Evolutionary conservation across 2,113 vertebrate species (phyloP).

Genomic region (Pimephales promelas): DNA sequence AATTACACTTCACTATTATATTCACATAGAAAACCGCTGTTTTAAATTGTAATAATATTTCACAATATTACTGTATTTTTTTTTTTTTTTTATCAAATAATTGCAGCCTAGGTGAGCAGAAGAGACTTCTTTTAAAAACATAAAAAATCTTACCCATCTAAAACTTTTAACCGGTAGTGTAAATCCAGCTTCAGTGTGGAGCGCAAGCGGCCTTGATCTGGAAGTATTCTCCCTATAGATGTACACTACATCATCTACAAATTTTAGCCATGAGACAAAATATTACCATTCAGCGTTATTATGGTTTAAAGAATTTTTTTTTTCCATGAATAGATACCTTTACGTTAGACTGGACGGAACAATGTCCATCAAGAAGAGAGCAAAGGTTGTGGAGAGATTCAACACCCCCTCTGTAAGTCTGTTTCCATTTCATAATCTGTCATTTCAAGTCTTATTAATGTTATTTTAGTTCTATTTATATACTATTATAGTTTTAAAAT

Average conservation of each 20-base stretch:
- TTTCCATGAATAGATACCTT: conserved; percentile 80
- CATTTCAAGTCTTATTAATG: background rate
- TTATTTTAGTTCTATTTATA: background rate
- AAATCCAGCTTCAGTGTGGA: background rate
- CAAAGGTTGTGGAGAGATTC: conserved; percentile 93
- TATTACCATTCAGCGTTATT: background rate
- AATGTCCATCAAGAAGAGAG: conserved; percentile 98
- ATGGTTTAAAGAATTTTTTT: background rate
- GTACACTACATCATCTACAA: background rate
- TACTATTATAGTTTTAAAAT: too few relatives aligned
- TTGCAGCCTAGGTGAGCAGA: too few relatives aligned
- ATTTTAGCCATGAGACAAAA: background rate
- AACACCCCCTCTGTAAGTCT: conserved; percentile 86
- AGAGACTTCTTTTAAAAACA: too few relatives aligned
- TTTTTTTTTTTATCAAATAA: too few relatives aligned
- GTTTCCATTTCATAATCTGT: background rate
- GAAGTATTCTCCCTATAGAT: background rate
- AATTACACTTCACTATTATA: too few relatives aligned
- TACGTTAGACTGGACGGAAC: conserved; percentile 95
- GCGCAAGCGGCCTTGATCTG: background rate
- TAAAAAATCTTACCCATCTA: too few relatives aligned
- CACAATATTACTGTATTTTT: too few relatives aligned
- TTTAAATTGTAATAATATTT: too few relatives aligned
- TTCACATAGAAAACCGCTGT: too few relatives aligned
- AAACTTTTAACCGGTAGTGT: too few relatives aligned